phyloP scores from a whole-genome alignment of 2,888 invertebrate genomes.

The Raillietiella orientalis region DNA sequence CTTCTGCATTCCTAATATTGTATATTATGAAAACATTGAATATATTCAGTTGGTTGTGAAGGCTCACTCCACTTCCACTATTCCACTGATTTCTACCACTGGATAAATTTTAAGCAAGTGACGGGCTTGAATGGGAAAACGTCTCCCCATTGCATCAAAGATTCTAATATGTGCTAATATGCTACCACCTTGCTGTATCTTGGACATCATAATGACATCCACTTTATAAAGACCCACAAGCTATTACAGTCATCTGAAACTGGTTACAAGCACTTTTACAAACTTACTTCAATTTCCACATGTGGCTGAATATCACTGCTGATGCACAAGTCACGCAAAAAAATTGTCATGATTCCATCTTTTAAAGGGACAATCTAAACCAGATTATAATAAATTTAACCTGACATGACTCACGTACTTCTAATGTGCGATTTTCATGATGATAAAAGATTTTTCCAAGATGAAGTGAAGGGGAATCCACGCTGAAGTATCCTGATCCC shows the following conservation, averaged over 20 bases:
- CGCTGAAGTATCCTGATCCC: constrained; percentile 7
- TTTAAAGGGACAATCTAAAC: constrained; percentile 5
- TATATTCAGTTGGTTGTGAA: too few relatives aligned
- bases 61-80: too few relatives aligned
- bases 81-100: constrained; percentile 11
- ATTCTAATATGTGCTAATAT: constrained; percentile 13
- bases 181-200: constrained; percentile 13
- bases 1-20: too few relatives aligned
- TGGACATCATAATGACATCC: constrained; percentile 6
- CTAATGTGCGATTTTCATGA: background rate
- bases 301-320: constrained; percentile 4
- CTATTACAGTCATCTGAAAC: constrained; percentile 7
- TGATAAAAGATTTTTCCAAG: background rate
- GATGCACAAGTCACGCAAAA: constrained; percentile 6
- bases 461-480: background rate
- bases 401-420: too few relatives aligned
- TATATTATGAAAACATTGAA: too few relatives aligned
- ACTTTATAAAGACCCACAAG: constrained; percentile 17
- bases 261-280: too few relatives aligned
- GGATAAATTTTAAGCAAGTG: constrained; percentile 13
- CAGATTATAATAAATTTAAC: too few relatives aligned
- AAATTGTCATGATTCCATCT: constrained; percentile 6
- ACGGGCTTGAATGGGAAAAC: constrained; percentile 12
- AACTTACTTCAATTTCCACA: constrained; percentile 5
- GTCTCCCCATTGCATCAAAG: constrained; percentile 11